These are phyloP conservation scores for Aelia acuminata DNA, from an alignment of 2,888 invertebrate genomes.

Conservation along the genomic window DNA sequence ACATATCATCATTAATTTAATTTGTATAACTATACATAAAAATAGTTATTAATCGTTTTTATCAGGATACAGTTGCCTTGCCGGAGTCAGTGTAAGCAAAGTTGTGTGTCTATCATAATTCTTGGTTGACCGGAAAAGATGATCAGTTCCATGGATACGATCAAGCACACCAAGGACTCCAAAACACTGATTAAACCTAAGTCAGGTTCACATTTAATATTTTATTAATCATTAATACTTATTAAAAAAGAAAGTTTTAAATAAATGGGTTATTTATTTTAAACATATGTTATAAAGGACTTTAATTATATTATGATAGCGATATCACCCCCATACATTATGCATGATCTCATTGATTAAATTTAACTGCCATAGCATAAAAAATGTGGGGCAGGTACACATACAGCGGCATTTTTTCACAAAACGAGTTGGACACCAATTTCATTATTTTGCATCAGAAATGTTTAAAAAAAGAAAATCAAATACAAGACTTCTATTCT, in stretches of 20 bases:
- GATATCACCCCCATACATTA: too few species aligned
- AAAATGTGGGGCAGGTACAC: too few species aligned
- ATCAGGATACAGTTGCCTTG: slow-evolving; percentile 79
- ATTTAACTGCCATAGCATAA: too few species aligned
- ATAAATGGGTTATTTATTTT: slow-evolving; percentile 47
- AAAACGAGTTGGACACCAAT: too few species aligned
- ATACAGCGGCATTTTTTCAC: too few species aligned
- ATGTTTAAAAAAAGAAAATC: too few species aligned
- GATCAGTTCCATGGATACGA: slow-evolving; percentile 86
- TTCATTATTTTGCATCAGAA: too few species aligned
- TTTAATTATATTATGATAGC: background rate
- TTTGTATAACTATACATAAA: background rate
- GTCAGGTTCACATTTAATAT: slow-evolving; percentile 63
- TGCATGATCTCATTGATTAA: too few species aligned
- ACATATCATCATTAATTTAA: background rate
- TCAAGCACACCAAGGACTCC: slow-evolving; percentile 87
- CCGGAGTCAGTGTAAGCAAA: slow-evolving; percentile 78
- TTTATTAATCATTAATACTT: slow-evolving; percentile 47
- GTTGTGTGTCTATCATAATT: slow-evolving; percentile 81
- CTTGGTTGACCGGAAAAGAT: slow-evolving; percentile 79
- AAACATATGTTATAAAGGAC: slow-evolving; percentile 17
- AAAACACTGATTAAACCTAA: slow-evolving; percentile 86
- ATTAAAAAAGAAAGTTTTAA: background rate
- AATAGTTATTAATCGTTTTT: slow-evolving; percentile 44
- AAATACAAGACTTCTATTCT: too few species aligned